These are phyloP conservation scores for Elanus axillaris DNA, from an alignment of 2,113 vertebrate species.

Conservation along the genomic window DNA sequence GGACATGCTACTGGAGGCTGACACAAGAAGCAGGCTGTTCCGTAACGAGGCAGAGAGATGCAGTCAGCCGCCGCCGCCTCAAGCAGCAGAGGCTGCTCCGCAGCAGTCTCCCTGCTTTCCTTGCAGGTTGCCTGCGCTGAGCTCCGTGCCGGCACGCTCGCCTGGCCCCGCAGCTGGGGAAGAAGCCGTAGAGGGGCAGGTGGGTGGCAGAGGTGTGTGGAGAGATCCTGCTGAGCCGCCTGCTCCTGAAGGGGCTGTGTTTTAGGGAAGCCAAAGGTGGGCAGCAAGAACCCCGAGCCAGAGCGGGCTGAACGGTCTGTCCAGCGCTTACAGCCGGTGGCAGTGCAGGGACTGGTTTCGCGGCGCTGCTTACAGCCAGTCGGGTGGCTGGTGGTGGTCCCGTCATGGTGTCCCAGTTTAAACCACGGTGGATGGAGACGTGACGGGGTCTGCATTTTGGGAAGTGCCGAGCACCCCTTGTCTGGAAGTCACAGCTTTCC, in stretches of 20 bases:
- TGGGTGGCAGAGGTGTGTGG: neutral
- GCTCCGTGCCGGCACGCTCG: fast-evolving
- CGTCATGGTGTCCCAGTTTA: too few relatives aligned
- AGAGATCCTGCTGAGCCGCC: neutral
- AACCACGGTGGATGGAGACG: too few relatives aligned
- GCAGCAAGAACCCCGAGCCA: neutral
- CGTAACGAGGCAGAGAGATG: neutral
- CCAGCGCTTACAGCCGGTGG: fast-evolving
- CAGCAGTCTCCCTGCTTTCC: neutral
- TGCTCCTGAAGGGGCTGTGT: fast-evolving
- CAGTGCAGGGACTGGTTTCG: neutral
- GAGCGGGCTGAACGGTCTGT: neutral
- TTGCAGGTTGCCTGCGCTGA: neutral
- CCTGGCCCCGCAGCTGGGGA: fast-evolving
- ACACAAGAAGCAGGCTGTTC: neutral
- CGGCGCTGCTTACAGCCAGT: fast-evolving
- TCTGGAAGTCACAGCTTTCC: neutral
- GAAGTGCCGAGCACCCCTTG: neutral
- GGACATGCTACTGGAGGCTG: slow-evolving; percentile 1
- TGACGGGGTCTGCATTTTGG: neutral
- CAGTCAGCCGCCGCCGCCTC: neutral
- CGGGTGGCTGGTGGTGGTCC: fast-evolving
- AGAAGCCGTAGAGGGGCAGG: fast-evolving
- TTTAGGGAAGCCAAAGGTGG: neutral
- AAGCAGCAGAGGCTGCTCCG: neutral